A percentile compares a stretch with the other conserved stretches of the same genome.
These are phyloP conservation scores for Heterodera carotae DNA, from an alignment of 1,140 invertebrate species.

Conservation along the genomic window DNA sequence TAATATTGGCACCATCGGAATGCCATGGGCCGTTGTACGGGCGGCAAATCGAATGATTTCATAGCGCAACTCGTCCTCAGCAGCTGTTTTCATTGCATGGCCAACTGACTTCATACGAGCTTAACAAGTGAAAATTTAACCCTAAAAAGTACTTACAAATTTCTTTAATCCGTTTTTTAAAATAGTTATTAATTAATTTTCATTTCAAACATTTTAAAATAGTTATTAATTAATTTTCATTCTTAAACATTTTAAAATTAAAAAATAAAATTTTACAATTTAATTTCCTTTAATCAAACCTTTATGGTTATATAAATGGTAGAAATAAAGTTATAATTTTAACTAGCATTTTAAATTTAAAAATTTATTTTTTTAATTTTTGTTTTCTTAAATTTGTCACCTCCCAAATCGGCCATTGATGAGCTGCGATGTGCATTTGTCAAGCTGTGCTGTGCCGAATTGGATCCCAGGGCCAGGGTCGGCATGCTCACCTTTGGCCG, in stretches of 20 bases:
- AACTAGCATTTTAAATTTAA: not conserved
- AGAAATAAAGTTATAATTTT: not conserved
- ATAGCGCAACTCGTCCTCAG: conserved; percentile 46
- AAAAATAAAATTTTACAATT: conserved; percentile 11
- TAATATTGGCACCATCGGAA: conserved; percentile 42
- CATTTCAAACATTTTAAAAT: not conserved
- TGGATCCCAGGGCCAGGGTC: not conserved
- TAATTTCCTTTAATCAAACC: no score
- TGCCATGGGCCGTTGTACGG: conserved; percentile 55
- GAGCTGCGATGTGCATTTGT: not conserved
- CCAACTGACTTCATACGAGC: conserved; percentile 26
- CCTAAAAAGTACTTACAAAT: not conserved
- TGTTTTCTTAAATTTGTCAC: not conserved
- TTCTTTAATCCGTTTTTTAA: not conserved
- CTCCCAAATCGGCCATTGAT: conserved; percentile 9
- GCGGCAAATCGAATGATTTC: conserved; percentile 49
- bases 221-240: not conserved
- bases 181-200: not conserved
- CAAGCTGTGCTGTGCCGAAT: not conserved
- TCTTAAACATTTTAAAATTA: no score
- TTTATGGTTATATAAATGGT: no score
- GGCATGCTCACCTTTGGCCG: not conserved
- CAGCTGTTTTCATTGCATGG: conserved; percentile 38
- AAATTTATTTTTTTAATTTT: not conserved
- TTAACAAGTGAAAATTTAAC: not conserved